Conservation (phyloP, 2,797 vertebrate genomes). For the Rhinophrynus dorsalis region DNA sequence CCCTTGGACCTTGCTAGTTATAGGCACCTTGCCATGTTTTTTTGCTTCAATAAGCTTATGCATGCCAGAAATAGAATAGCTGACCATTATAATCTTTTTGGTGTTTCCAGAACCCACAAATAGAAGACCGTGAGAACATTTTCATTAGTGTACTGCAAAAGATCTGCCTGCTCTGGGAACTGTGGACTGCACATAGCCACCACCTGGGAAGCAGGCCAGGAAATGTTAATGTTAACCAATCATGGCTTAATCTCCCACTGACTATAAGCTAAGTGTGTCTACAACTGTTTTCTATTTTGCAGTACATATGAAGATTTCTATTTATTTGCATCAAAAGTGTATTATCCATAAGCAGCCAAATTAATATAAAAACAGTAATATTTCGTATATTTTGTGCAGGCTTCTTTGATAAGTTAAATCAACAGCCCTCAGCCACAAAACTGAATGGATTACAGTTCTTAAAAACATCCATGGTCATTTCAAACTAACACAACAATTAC, state of each 20-base stretch:
- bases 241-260: conserved; percentile 9
- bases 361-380: conserved; percentile 5
- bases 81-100: conserved; percentile 33
- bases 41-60: conserved; percentile 27
- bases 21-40: conserved; percentile 19
- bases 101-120: conserved; percentile 44
- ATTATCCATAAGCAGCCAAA: not conserved
- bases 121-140: conserved; percentile 46
- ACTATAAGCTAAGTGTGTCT: not conserved
- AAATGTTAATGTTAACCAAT: conserved; percentile 40
- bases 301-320: conserved; percentile 13
- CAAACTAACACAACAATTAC: too few species aligned
- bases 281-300: conserved; percentile 11
- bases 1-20: not conserved
- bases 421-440: conserved; percentile 12
- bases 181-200: conserved; percentile 17
- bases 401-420: conserved; percentile 10
- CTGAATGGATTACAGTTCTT: not conserved
- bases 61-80: conserved; percentile 34
- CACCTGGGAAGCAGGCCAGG: conserved; percentile 40
- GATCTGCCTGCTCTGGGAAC: conserved; percentile 41
- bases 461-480: too few species aligned
- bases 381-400: conserved; percentile 5
- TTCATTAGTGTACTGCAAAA: conserved; percentile 36
- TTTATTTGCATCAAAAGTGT: conserved; percentile 18